These are phyloP conservation scores for Steatornis caripensis DNA, from an alignment of 2,113 vertebrate genomes.

Conservation along the genomic window DNA sequence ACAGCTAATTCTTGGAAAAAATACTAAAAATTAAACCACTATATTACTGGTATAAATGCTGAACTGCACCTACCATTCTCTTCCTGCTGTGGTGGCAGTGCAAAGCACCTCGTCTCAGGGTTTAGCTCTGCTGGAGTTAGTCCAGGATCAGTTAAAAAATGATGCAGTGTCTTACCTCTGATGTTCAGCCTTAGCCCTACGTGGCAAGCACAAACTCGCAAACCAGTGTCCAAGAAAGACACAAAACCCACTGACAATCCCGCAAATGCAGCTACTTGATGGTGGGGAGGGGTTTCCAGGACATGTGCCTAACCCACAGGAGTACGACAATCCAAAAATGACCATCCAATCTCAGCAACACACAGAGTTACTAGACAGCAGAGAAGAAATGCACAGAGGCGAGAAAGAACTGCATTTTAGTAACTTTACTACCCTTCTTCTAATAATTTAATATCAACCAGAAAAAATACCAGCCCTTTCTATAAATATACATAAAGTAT, in stretches of 20 bases:
- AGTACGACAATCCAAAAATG: neutral
- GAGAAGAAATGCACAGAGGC: neutral
- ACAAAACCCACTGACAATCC: neutral
- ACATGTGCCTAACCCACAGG: neutral
- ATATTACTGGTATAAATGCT: neutral
- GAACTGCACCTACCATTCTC: neutral
- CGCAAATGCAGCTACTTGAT: accelerated
- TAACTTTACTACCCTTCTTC: neutral
- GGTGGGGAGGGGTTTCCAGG: neutral
- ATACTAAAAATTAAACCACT: neutral
- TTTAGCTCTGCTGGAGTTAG: neutral
- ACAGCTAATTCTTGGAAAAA: neutral
- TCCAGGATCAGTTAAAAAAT: neutral
- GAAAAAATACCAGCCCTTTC: conserved; percentile 12
- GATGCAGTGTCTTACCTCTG: neutral
- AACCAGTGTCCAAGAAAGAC: neutral
- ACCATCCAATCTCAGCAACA: neutral
- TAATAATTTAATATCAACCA: neutral
- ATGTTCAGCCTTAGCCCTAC: neutral
- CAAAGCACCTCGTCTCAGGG: neutral
- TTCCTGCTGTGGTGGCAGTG: neutral
- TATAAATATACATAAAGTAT: conserved; percentile 18
- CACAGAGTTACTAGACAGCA: neutral
- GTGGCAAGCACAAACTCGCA: neutral
- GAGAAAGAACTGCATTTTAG: neutral